A percentile compares a stretch with the other conserved stretches of the same genome.
phyloP scores from a whole-genome alignment of 1,140 invertebrate genomes.

The Camponotus vicinus region DNA sequence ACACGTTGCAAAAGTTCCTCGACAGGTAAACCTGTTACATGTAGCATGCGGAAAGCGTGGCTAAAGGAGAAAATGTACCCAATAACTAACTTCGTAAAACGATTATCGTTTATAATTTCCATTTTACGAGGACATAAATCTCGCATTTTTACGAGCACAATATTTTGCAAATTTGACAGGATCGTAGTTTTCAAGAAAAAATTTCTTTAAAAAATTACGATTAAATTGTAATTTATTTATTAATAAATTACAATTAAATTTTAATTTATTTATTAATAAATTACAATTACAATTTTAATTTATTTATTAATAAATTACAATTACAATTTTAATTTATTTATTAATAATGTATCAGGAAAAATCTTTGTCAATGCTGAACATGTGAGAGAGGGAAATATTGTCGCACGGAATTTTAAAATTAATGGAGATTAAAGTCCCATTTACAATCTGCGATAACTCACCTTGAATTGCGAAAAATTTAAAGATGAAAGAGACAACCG shows the following conservation, averaged over 20 bases:
- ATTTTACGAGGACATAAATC: neutral
- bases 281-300: too few relatives aligned
- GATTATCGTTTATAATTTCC: neutral
- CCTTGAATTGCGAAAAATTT: neutral
- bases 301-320: too few relatives aligned
- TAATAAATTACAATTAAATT: too few relatives aligned
- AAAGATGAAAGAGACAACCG: neutral
- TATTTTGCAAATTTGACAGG: neutral
- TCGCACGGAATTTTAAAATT: neutral
- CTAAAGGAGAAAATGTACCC: neutral
- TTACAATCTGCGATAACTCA: neutral
- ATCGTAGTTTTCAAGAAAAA: neutral
- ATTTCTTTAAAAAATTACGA: neutral
- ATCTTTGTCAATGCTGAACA: neutral
- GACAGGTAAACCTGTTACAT: neutral
- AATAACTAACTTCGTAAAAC: neutral
- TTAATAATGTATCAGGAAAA: neutral
- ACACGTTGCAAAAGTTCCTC: neutral
- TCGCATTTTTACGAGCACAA: neutral
- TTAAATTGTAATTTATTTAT: too few relatives aligned
- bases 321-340: neutral
- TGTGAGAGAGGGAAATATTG: too few relatives aligned
- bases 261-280: too few relatives aligned
- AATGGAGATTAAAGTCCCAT: neutral
- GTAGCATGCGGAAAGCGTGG: neutral